Evolutionary conservation across 2,888 invertebrate genomes (phyloP).

Genomic region (Gymnosoma rotundatum): DNA sequence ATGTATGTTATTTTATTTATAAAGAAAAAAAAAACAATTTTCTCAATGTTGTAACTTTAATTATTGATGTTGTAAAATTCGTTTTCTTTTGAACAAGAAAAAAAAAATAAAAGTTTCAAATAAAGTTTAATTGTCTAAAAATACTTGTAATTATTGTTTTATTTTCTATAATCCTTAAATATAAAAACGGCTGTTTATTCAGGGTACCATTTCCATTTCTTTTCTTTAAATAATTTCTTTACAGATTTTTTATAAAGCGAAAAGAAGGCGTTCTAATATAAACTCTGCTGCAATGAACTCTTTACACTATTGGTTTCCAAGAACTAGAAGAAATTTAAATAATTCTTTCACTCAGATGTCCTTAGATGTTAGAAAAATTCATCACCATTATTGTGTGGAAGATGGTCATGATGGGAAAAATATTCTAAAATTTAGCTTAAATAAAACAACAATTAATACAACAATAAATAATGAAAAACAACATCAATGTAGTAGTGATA

Average conservation of each 20-base stretch:
- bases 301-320: not conserved
- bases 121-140: slow-evolving; percentile 20
- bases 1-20: slow-evolving; percentile 26
- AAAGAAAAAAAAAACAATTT: slow-evolving; percentile 3
- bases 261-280: slow-evolving; percentile 50
- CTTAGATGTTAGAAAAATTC: not conserved
- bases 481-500: slow-evolving; percentile 67
- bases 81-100: slow-evolving; percentile 27
- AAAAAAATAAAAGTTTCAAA: slow-evolving; percentile 9
- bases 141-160: slow-evolving; percentile 41
- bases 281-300: not conserved
- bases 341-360: not conserved
- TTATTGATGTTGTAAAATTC: slow-evolving; percentile 62
- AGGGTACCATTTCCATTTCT: slow-evolving; percentile 51
- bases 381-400: slow-evolving; percentile 1
- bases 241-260: slow-evolving; percentile 62
- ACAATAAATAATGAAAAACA: slow-evolving; percentile 63
- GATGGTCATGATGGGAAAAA: slow-evolving; percentile 33
- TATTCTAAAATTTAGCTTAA: slow-evolving; percentile 51
- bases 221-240: slow-evolving; percentile 47
- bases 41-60: slow-evolving; percentile 59
- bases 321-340: not conserved
- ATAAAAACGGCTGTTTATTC: slow-evolving; percentile 43
- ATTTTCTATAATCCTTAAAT: slow-evolving; percentile 8
- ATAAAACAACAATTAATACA: slow-evolving; percentile 69